Conservation (phyloP, 2,888 invertebrate species). For the Pammene aurita region DNA sequence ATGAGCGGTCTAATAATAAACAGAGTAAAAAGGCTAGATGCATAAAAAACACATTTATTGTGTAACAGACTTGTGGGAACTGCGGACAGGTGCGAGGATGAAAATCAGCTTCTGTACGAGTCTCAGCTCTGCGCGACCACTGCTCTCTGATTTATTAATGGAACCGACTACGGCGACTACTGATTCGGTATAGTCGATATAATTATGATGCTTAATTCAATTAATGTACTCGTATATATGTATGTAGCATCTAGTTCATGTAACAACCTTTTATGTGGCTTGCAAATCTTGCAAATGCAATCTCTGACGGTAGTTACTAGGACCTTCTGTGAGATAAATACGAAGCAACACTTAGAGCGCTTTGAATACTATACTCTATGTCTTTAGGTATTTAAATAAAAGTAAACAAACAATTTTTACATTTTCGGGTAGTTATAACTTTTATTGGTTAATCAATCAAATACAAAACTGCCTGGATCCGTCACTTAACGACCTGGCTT, state of each 20-base stretch:
- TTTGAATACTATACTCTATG: too few relatives aligned
- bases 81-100: slow-evolving; percentile 63
- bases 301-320: too few relatives aligned
- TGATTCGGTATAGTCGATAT: slow-evolving; percentile 12
- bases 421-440: too few relatives aligned
- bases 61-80: slow-evolving; percentile 74
- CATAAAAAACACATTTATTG: slow-evolving; percentile 74
- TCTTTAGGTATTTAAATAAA: too few relatives aligned
- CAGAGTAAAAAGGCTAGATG: slow-evolving; percentile 54
- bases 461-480: too few relatives aligned
- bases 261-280: neutral
- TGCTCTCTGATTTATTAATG: slow-evolving; percentile 34
- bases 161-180: slow-evolving; percentile 13
- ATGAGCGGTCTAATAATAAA: slow-evolving; percentile 60
- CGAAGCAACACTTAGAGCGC: too few relatives aligned
- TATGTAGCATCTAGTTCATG: neutral
- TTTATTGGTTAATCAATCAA: too few relatives aligned
- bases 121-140: slow-evolving; percentile 10
- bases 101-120: slow-evolving; percentile 38
- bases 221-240: neutral
- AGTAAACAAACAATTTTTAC: too few relatives aligned
- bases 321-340: too few relatives aligned
- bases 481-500: too few relatives aligned
- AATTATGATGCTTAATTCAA: slow-evolving; percentile 4
- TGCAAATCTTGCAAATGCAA: too few relatives aligned